A percentile compares a stretch with the other conserved stretches of the same genome.
Conservation (phyloP, 2,797 vertebrate species). For the Allobates femoralis region DNA sequence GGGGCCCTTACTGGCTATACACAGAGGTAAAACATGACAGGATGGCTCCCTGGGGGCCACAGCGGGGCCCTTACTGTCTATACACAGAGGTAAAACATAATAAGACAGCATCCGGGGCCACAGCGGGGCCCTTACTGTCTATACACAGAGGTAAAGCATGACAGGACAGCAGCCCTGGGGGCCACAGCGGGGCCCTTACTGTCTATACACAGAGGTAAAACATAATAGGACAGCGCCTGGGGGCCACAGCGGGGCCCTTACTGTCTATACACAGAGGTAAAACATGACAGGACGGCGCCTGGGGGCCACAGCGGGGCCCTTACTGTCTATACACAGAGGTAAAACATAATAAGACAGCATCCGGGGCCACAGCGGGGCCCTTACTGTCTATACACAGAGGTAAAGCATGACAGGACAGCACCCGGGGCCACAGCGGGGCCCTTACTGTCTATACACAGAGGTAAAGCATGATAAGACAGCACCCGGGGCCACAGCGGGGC, state of each 20-base stretch:
- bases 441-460: not conserved
- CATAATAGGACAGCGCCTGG: not conserved
- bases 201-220: no score
- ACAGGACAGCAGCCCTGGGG: not conserved
- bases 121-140: not conserved
- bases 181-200: not conserved
- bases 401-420: no score
- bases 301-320: not conserved
- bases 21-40: no score
- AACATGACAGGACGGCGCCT: no score
- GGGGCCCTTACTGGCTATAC: not conserved
- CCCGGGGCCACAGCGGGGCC: not conserved
- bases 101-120: not conserved
- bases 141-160: no score
- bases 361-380: not conserved
- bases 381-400: not conserved
- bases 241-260: not conserved
- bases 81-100: no score
- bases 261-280: not conserved
- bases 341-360: no score
- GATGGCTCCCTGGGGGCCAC: not conserved
- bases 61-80: not conserved
- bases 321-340: not conserved
- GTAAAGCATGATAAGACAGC: no score
- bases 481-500: not conserved